Evolutionary conservation across 35 echinoderm and acorn worm genomes (phyloP), one percentile per base, ranked within the genome.

Genomic region (Nesometra sesokonis): DNA sequence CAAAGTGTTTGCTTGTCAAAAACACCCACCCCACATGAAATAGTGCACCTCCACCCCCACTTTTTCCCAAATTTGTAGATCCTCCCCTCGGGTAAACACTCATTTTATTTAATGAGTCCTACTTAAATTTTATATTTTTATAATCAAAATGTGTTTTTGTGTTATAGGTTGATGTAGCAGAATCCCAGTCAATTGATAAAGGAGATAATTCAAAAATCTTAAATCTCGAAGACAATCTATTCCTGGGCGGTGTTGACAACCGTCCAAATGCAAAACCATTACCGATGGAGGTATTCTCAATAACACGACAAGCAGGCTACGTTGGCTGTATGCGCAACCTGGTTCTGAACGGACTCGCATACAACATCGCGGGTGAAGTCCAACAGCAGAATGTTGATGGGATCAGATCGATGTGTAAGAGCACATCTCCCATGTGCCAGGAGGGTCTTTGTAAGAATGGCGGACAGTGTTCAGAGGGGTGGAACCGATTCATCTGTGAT

Each of bases 401-500:
- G 32, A 36, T 87, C 37, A 36, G 37, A 31, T 8, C 32, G 13
- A 37, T 38, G 31, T 38, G 39, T 43, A 93, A 91, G 34, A 83
- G 86, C 5, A 89, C 89, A 39, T 82, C 86, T 39, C 82, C 87
- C 0, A 85, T 91, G 31, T 97, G 95, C 38, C 8, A 36, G 0
- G 57, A 46, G 7, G 83, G 89, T 5, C 92, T 89, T 19, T 97
- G 95, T 77, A 38, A 88, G 32, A 89, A 97, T 77, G 95, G 87
- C 17, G 95, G 95, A 0, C 78, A 39, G 0, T 97, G 95, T 47
- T 88, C 30, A n/a, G 95, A 97, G 57, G 95, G 95, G 9, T 97
- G 95, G 95, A 97, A 97, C 84, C 86, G 95, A 21, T 97, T 87
- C 81, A 91, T 97, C 47, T 97, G 95, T 90, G 95, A 97, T 52